phyloP scores from a whole-genome alignment of 2,113 vertebrate genomes.

The Macrotus californicus region DNA sequence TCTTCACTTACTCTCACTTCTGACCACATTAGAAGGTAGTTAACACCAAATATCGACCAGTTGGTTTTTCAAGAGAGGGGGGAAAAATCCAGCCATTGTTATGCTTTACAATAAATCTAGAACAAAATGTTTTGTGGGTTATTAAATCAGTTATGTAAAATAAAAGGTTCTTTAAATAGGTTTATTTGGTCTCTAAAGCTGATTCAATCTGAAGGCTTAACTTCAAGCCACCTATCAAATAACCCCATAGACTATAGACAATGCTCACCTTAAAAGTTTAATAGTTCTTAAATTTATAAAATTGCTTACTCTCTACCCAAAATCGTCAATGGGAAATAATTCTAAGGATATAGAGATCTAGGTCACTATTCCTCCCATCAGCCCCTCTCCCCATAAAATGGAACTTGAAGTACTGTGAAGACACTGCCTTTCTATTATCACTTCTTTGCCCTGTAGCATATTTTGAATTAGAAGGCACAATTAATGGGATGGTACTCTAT shows the following conservation, averaged over 20 bases:
- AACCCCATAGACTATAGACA: background rate
- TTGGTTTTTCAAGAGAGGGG: background rate
- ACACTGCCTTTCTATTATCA: background rate
- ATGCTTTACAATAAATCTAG: background rate
- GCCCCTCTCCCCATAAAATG: background rate
- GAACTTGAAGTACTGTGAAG: background rate
- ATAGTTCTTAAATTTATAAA: background rate
- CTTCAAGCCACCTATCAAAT: background rate
- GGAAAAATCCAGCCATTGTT: background rate
- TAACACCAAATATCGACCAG: background rate
- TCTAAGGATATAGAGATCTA: background rate
- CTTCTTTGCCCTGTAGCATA: background rate
- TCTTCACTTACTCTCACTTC: background rate
- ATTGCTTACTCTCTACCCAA: background rate
- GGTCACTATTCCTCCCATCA: background rate
- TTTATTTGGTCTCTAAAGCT: background rate
- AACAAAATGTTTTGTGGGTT: background rate
- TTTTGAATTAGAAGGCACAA: constrained; percentile 30
- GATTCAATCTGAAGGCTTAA: background rate
- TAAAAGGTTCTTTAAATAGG: background rate
- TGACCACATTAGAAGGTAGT: background rate
- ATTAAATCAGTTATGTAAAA: background rate
- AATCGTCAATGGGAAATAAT: background rate
- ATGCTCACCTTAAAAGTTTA: background rate
- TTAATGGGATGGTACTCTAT: constrained; percentile 39